Base-by-base conservation (phyloP, 2,888 invertebrate species). In the Malacosoma neustria region DNA sequence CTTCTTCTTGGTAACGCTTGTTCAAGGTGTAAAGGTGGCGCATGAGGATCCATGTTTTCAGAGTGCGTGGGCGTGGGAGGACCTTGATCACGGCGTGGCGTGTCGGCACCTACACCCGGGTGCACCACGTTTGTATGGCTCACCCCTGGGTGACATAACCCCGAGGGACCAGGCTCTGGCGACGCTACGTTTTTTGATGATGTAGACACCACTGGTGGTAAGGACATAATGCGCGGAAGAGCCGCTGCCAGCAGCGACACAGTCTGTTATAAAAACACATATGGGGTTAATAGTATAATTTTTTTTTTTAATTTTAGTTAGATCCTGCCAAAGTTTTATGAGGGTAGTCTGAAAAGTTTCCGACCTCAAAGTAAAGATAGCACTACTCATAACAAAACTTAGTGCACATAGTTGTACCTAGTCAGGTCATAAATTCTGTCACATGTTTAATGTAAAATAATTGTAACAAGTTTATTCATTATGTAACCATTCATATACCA, bases 231-330 rank as follows among this genome's bases (percentile, higher is more conserved):
- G 39, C 91, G 88, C 30, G 91, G 91, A 68, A 91, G 69, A 40
- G 91, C 91, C 48, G 89, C 90, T 42, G 91, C 91, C 57, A 92
- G 70, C 38, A 91, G 72, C 32, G 91, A 90, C 13, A 89, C 91
- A 47, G 88, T 89, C 74, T 87, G 53, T 9, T 43, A 46, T 11
- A 40, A 39, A n/a, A n/a, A n/a, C n/a, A n/a, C n/a, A n/a, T n/a
- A n/a, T n/a, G n/a, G n/a, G n/a, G n/a, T n/a, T n/a, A n/a, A n/a
- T n/a, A n/a, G n/a, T n/a, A n/a, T n/a, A n/a, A n/a, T n/a, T n/a
- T n/a, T n/a, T n/a, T n/a, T n/a, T n/a, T n/a, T n/a, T n/a, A n/a
- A n/a, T n/a, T n/a, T n/a, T n/a, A n/a, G n/a, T n/a, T n/a, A n/a
- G n/a, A n/a, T n/a, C n/a, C n/a, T n/a, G n/a, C n/a, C n/a, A n/a